Percentiles rank a stretch among this genome's conserved stretches.
Evolutionary conservation across 2,113 vertebrate species (phyloP).

Genomic region (Antidorcas marsupialis): DNA sequence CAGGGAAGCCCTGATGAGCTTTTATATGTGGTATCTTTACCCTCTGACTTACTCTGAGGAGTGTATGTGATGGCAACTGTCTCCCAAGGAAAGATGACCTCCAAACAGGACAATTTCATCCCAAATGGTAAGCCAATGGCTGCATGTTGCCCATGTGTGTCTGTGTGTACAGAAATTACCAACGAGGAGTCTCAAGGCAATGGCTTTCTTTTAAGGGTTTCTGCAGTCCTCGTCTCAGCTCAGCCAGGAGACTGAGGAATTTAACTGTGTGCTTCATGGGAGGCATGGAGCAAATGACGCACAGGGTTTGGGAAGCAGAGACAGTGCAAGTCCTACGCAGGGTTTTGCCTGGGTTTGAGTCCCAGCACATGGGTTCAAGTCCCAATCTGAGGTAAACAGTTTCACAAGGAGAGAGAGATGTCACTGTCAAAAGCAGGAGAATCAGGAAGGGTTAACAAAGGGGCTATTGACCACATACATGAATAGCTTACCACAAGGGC

Average conservation of each 20-base stretch:
- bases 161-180: not conserved
- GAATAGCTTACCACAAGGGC: not conserved
- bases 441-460: not conserved
- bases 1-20: not conserved
- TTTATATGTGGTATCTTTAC: not conserved
- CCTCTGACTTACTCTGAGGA: not conserved
- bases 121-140: not conserved
- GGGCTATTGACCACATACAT: rapidly evolving
- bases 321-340: not conserved
- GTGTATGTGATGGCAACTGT: not conserved
- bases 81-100: not conserved
- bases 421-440: not conserved
- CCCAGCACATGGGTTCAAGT: not conserved
- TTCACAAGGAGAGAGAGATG: not conserved
- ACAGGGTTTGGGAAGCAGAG: not conserved
- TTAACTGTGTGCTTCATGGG: too few relatives aligned
- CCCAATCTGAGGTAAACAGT: not conserved
- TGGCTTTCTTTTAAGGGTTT: not conserved
- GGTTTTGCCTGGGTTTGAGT: not conserved
- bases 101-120: not conserved
- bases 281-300: rapidly evolving
- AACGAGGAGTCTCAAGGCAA: not conserved
- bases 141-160: not conserved
- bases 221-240: not conserved
- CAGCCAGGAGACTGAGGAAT: not conserved